Evolutionary conservation across 30 jellyfish, hydroid and myxozoan genomes (phyloP).

Genomic region (Mastigias papua): DNA sequence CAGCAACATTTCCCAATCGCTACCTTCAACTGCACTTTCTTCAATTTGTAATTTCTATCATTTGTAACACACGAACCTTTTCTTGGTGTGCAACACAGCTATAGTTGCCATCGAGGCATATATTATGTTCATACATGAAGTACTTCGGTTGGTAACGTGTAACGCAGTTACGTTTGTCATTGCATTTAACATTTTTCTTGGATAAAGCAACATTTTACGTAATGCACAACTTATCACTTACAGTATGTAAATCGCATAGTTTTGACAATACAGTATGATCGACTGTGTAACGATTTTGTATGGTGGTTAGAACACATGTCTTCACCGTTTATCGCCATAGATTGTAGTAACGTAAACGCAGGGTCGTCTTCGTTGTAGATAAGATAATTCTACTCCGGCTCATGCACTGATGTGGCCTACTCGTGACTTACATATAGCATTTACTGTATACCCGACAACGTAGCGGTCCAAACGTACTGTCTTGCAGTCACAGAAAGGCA

Average conservation of each 20-base stretch:
- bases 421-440: too few relatives aligned
- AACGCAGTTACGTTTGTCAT: background rate
- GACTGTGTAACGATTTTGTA: background rate
- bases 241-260: slow-evolving; percentile 2
- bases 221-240: slow-evolving; percentile 20
- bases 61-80: background rate
- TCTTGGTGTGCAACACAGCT: background rate
- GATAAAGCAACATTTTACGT: slow-evolving; percentile 26
- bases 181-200: slow-evolving; percentile 8
- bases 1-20: too few relatives aligned
- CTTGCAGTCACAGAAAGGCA: too few relatives aligned
- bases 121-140: background rate
- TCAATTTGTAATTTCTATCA: too few relatives aligned
- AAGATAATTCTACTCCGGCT: too few relatives aligned
- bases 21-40: too few relatives aligned
- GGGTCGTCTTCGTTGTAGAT: too few relatives aligned
- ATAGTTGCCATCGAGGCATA: background rate
- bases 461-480: too few relatives aligned
- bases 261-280: background rate
- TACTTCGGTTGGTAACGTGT: background rate
- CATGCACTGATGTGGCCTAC: too few relatives aligned
- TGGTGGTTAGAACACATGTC: background rate
- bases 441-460: too few relatives aligned
- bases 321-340: background rate
- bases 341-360: background rate